Evolutionary conservation across 2,888 invertebrate genomes (phyloP).

Genomic region (Sarcophaga caerulescens): DNA sequence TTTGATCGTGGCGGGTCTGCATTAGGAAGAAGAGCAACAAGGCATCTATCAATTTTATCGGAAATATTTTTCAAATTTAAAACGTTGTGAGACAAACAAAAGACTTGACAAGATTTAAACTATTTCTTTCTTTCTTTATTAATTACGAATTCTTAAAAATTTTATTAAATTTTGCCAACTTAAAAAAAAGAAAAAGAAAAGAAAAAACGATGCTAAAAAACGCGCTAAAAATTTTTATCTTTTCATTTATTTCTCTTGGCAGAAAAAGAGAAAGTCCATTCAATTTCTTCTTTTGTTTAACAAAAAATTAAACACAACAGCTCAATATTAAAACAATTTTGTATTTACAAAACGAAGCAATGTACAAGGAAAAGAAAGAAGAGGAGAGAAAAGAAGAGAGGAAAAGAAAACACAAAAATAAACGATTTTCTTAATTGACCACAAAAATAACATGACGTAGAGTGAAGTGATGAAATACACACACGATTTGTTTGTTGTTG

Average conservation of each 20-base stretch:
- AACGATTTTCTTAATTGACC: slow-evolving; percentile 14
- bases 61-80: too few species aligned
- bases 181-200: neutral
- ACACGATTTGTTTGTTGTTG: neutral
- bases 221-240: slow-evolving; percentile 4
- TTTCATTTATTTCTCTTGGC: slow-evolving; percentile 7
- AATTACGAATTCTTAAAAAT: too few species aligned
- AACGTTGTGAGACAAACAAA: too few species aligned
- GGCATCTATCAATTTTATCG: too few species aligned
- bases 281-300: neutral
- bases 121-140: too few species aligned
- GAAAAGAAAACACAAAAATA: neutral
- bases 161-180: too few species aligned
- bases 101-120: too few species aligned
- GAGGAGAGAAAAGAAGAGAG: neutral
- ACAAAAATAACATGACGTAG: slow-evolving; percentile 7
- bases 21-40: too few species aligned
- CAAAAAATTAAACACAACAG: neutral
- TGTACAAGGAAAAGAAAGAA: neutral
- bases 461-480: neutral
- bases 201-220: neutral
- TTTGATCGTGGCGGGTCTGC: too few species aligned
- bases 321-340: too few species aligned
- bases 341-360: neutral
- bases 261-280: slow-evolving; percentile 53